Percentiles rank a stretch among this genome's conserved stretches.
Evolutionary conservation across 2,113 vertebrate genomes (phyloP).

Genomic region (Catharus bicknelli): DNA sequence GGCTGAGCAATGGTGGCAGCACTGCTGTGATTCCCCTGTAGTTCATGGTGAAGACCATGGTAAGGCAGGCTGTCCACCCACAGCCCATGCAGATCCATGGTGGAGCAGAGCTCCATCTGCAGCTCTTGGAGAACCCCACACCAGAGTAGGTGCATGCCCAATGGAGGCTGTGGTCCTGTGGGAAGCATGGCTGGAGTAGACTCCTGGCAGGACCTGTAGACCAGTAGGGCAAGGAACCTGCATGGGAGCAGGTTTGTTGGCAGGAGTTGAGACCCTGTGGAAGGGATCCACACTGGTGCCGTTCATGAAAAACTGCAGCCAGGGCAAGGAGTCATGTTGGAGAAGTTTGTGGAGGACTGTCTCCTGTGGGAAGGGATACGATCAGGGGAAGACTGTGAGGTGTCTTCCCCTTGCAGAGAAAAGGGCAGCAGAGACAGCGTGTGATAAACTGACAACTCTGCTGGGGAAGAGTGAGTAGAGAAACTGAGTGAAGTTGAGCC

Average conservation of each 20-base stretch:
- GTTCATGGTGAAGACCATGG: neutral
- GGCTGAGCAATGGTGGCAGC: accelerated
- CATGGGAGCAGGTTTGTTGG: neutral
- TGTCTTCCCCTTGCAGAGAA: neutral
- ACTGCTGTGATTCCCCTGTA: accelerated
- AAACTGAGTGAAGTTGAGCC: neutral
- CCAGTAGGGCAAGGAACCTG: accelerated
- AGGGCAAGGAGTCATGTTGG: neutral
- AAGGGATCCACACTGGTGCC: neutral
- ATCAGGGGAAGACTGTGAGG: neutral
- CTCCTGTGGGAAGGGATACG: neutral
- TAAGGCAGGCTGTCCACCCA: neutral
- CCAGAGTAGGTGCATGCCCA: neutral
- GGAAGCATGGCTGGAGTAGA: neutral
- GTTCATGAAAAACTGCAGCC: neutral
- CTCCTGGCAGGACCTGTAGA: neutral
- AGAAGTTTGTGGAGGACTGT: neutral
- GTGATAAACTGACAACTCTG: neutral
- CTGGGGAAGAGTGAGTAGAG: neutral
- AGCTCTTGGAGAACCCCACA: neutral
- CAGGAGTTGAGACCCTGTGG: neutral
- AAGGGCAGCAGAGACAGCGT: neutral
- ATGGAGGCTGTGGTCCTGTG: neutral
- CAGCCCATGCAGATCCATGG: neutral
- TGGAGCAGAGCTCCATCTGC: neutral